phyloP scores from a whole-genome alignment of 2,888 invertebrate species.

The Caenorhabditis sp. region DNA sequence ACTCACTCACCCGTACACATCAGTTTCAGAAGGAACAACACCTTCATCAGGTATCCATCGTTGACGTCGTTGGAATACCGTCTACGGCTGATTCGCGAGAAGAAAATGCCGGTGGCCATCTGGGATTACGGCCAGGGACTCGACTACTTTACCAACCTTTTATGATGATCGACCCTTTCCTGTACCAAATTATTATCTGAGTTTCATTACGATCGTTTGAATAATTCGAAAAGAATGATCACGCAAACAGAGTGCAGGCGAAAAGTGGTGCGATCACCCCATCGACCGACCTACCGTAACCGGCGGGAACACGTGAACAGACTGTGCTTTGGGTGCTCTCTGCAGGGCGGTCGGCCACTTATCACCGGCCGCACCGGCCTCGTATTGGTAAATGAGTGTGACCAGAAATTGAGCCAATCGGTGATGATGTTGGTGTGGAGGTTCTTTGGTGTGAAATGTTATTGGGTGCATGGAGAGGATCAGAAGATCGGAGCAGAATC shows the following conservation, averaged over 20 bases:
- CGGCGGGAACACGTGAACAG: constrained; percentile 33
- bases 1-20: background rate
- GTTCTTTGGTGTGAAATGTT: constrained; percentile 19
- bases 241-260: background rate
- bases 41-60: constrained; percentile 62
- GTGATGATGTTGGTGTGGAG: background rate
- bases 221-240: background rate
- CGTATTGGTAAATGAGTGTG: background rate
- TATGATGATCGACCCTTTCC: constrained; percentile 30
- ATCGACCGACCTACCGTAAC: constrained; percentile 45
- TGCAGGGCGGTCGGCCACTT: background rate
- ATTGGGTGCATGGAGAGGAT: background rate
- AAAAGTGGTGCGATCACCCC: constrained; percentile 49
- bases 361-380: background rate
- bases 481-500: background rate
- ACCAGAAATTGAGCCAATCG: constrained; percentile 26
- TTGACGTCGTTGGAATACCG: constrained; percentile 63
- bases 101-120: constrained; percentile 63
- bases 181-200: background rate
- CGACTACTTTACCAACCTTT: constrained; percentile 59
- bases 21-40: constrained; percentile 13
- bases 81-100: constrained; percentile 58
- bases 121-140: constrained; percentile 75
- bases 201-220: background rate
- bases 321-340: constrained; percentile 45